Evolutionary conservation across 1,140 invertebrate genomes (phyloP), one percentile per base, ranked within the genome.

Genomic region (Diabrotica virgifera): DNA sequence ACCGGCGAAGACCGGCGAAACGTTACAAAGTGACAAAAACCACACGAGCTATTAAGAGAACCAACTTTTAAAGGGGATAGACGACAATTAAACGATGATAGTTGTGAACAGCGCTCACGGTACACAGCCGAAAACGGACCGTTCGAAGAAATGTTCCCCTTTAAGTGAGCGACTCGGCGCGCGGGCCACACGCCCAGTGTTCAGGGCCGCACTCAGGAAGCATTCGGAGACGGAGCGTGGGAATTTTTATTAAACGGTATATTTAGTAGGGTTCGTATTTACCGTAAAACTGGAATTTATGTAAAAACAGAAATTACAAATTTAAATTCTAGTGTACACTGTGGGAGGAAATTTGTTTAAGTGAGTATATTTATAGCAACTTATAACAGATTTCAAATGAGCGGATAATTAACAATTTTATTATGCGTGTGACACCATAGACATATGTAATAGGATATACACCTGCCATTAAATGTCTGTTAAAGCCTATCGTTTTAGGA

Each of bases 11-110:
- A 46, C 11, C 67, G 66, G 58, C 66, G 36, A 69, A 69, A 69
- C 59, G 67, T 53, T 66, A 72, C 64, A 68, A 69, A 71, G 64
- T 70, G 68, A 72, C 69, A 70, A 70, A 70, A 71, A 72, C 65
- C 69, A 73, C 63, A 69, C 71, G 52, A 65, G 71, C 71, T 70
- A 73, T 71, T 71, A 71, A 66, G 65, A 59, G 65, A 46, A 46
- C 40, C 40, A 46, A 46, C 40, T 61, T 70, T 59, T 72, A 72
- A 71, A 73, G 70, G 55, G 64, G 64, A 71, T 72, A 55, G 40
- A 52, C 38, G 61, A 59, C 68, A 71, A 70, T 73, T 72, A 70
- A 65, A 70, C 52, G 64, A 69, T 69, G 67, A 53, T 65, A 64
- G 61, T 55, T 52, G 50, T 55, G 62, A 64, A 46, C 40, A 8